Conservation (phyloP, 2,888 invertebrate genomes). For the Spicauda simplicius region DNA sequence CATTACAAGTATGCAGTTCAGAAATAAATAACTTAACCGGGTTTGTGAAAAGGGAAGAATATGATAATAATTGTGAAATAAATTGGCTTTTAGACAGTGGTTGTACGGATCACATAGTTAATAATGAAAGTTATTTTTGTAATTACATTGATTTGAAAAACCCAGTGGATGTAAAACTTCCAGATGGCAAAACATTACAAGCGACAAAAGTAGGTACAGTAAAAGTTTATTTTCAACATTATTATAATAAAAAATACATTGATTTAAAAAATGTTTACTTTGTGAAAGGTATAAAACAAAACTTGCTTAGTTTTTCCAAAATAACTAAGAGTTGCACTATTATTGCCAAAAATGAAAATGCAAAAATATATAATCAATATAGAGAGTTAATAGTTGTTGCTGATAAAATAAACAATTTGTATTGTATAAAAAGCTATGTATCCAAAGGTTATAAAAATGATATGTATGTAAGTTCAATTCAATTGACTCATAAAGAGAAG, state of each 20-base stretch:
- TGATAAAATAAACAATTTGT: no score
- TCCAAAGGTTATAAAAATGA: no score
- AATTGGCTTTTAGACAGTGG: conserved; percentile 46
- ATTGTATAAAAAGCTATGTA: no score
- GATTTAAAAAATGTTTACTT: no score
- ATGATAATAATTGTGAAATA: conserved; percentile 40
- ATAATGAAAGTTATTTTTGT: conserved; percentile 16
- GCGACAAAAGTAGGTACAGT: conserved; percentile 33
- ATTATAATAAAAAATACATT: conserved; percentile 38
- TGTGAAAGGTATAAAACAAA: conserved; percentile 9
- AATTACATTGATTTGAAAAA: conserved; percentile 10
- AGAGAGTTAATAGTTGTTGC: no score
- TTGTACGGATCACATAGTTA: conserved; percentile 40
- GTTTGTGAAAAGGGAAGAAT: conserved; percentile 26
- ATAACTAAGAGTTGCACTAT: no score
- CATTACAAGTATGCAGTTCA: conserved; percentile 42
- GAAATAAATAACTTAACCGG: conserved; percentile 42
- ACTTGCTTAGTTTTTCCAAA: no score
- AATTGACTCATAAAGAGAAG: no score
- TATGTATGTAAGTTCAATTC: no score
- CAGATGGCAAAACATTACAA: conserved; percentile 30
- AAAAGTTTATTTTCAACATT: conserved; percentile 39
- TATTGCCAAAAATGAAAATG: no score
- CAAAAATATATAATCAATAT: no score
- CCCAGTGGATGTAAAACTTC: conserved; percentile 26